Conservation (phyloP, 2,888 invertebrate species). For the Drosophila bunnanda region DNA sequence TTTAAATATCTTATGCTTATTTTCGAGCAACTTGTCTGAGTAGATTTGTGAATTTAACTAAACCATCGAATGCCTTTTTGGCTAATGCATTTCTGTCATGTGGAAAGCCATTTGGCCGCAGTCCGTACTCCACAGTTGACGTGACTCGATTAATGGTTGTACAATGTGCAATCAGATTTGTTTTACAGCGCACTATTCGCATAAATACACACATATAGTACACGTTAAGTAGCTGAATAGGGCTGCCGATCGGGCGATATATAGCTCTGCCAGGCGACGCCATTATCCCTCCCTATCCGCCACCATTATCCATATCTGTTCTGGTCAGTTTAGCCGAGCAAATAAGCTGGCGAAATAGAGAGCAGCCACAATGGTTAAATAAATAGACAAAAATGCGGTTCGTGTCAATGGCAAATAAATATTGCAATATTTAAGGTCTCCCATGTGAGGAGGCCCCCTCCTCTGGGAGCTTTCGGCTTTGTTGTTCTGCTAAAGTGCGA, state of each 20-base stretch:
- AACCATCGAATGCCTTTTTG: not conserved
- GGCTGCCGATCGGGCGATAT: slow-evolving; percentile 25
- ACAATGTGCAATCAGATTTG: slow-evolving; percentile 50
- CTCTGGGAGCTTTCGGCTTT: not conserved
- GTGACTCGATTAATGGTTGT: slow-evolving; percentile 47
- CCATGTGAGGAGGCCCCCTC: not conserved
- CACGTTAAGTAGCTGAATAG: slow-evolving; percentile 17
- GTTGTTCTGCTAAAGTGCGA: slow-evolving; percentile 59
- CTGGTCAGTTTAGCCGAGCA: slow-evolving; percentile 46
- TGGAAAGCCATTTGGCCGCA: slow-evolving; percentile 19
- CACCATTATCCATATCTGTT: slow-evolving; percentile 18
- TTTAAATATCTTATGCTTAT: not conserved
- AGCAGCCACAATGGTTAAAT: slow-evolving; percentile 19
- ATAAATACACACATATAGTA: slow-evolving; percentile 2
- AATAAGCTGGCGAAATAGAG: slow-evolving; percentile 26
- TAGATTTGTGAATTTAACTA: not conserved
- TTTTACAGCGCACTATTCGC: slow-evolving; percentile 18
- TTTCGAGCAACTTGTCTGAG: not conserved
- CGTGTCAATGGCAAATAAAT: slow-evolving; percentile 52
- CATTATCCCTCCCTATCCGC: slow-evolving; percentile 4
- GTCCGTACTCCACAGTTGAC: slow-evolving; percentile 16
- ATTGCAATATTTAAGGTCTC: not conserved
- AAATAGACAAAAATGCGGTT: slow-evolving; percentile 44
- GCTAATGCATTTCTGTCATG: slow-evolving; percentile 60
- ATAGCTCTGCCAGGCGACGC: slow-evolving; percentile 12